Conservation (phyloP, 2,797 vertebrate genomes). For the Tauraco hartlaubi region DNA sequence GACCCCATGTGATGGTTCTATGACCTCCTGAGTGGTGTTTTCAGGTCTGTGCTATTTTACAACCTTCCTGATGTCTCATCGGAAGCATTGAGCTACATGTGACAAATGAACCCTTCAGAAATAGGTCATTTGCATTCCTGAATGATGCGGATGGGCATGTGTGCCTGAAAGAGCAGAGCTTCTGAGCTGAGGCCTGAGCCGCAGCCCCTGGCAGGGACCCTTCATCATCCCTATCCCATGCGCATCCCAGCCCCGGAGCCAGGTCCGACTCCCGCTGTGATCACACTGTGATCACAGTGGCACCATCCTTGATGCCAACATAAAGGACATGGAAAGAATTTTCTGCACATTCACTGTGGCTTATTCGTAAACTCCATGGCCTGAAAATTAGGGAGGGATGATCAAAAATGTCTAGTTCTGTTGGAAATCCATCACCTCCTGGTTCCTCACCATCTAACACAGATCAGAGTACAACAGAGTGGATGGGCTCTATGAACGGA, state of each 20-base stretch:
- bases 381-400: neutral
- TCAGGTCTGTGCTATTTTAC: neutral
- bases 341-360: neutral
- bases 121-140: neutral
- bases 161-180: neutral
- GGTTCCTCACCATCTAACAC: neutral
- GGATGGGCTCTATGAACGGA: neutral
- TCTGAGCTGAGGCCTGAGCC: neutral
- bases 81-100: neutral
- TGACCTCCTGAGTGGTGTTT: neutral
- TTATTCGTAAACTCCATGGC: neutral
- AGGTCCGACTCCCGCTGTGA: neutral
- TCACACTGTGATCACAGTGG: too few species aligned
- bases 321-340: neutral
- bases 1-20: accelerated
- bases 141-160: neutral
- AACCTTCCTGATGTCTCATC: neutral
- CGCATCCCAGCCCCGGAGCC: neutral
- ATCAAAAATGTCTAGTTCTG: neutral
- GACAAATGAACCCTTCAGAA: neutral
- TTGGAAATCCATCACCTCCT: neutral
- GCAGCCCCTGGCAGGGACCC: neutral
- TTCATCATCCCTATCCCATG: neutral
- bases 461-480: neutral
- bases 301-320: too few species aligned